Percentiles rank a stretch among this genome's conserved stretches.
These are phyloP conservation scores for Eulimnadia texana DNA, from an alignment of 1,140 invertebrate species.

Conservation along the genomic window DNA sequence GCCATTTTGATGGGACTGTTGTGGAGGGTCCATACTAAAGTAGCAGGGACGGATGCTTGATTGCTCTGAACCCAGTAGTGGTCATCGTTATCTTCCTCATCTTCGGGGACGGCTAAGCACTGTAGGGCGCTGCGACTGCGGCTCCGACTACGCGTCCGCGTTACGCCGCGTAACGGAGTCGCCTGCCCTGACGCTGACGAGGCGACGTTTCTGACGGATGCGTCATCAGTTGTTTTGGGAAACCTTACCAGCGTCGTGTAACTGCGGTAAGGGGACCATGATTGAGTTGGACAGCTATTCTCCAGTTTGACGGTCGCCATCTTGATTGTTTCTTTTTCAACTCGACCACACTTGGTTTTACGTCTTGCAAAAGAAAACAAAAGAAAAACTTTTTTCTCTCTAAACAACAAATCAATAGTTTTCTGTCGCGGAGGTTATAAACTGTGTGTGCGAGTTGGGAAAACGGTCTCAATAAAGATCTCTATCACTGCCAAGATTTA, in stretches of 20 bases:
- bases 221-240: background rate
- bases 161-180: background rate
- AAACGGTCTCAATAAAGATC: too few relatives aligned
- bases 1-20: constrained; percentile 11
- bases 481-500: too few relatives aligned
- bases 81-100: constrained; percentile 10
- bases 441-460: too few relatives aligned
- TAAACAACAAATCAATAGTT: too few relatives aligned
- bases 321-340: background rate
- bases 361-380: too few relatives aligned
- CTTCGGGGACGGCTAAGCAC: constrained; percentile 11
- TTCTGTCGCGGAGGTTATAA: too few relatives aligned
- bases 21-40: constrained; percentile 1
- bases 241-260: background rate
- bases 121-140: constrained; percentile 15
- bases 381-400: too few relatives aligned
- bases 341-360: too few relatives aligned
- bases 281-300: background rate
- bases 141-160: constrained; percentile 9
- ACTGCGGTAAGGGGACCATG: background rate
- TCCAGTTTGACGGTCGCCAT: background rate
- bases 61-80: constrained; percentile 1
- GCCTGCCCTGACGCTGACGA: background rate
- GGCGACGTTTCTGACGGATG: background rate
- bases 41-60: background rate